Conservation (phyloP, 2,888 invertebrate species). For the Brenthis ino region DNA sequence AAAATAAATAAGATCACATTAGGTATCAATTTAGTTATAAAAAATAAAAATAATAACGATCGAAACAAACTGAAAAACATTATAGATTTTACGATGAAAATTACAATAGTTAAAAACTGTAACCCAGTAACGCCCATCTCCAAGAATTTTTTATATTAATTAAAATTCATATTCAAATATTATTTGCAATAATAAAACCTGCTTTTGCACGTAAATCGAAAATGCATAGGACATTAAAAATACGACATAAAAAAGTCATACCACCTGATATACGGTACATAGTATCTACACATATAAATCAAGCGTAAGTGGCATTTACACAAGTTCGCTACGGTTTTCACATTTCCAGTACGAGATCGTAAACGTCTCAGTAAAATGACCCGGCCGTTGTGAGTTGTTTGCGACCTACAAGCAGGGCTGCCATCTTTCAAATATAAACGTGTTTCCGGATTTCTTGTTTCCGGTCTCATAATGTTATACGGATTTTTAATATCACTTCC, state of each 20-base stretch:
- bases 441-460: neutral
- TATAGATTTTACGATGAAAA: too few species aligned
- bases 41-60: too few species aligned
- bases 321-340: constrained; percentile 47
- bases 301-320: constrained; percentile 77
- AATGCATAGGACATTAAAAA: constrained; percentile 31
- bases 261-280: constrained; percentile 38
- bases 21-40: too few species aligned
- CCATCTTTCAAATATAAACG: neutral
- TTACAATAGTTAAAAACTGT: too few species aligned
- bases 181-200: neutral
- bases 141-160: too few species aligned
- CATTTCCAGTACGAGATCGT: constrained; percentile 71
- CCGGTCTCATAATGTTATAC: too few species aligned
- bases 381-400: constrained; percentile 41
- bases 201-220: constrained; percentile 2
- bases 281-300: constrained; percentile 61
- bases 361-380: constrained; percentile 63
- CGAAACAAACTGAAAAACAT: too few species aligned
- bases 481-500: too few species aligned
- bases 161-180: too few species aligned
- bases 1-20: too few species aligned
- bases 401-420: constrained; percentile 43
- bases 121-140: too few species aligned
- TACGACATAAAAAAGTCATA: constrained; percentile 33